Evolutionary conservation across 2,888 invertebrate species (phyloP), one percentile per base, ranked within the genome.

Genomic region (Oxycera nigricornis): DNA sequence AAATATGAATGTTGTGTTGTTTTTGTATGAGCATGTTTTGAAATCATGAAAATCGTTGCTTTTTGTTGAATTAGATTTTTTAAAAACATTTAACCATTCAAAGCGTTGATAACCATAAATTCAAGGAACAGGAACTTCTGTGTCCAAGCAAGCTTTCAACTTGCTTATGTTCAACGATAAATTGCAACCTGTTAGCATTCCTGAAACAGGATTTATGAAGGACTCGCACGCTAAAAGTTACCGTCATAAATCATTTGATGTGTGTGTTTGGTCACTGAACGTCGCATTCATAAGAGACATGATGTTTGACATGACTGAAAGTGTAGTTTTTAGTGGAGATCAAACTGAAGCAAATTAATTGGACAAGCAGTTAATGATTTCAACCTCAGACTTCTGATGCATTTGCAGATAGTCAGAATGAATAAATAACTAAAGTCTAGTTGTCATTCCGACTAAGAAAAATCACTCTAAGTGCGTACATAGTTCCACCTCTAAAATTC

Each of bases 161-260:
- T 70, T 1, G 52, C 6, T 70, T 30, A 22, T 57, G 55, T 39
- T 28, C 35, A 28, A 57, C 72, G 17, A 72, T 72, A 72, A 72
- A 72, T 72, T 59, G 9, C 72, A 39, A 72, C 72, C 72, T 72
- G 72, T 72, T 59, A 9, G 55, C 52, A 14, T 35, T 70, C 52
- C 11, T 20, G 7, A 1, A 24, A n/a, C 3, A 30, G 52, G 52
- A 68, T 68, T 46, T 68, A 52, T 68, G 68, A 68, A 68, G 50
- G 68, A 26, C 39, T 61, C 30, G 30, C 1, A 57, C 24, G 61
- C 30, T 26, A 61, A 61, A 61, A 11, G 22, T 50, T 46, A n/a
- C 26, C 24, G 26, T 28, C 1, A 50, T 68, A 68, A 68, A 68
- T 68, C 68, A 68, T n/a, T 7, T n/a, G 28, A 62, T 31, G 46